Percentiles rank a stretch among this genome's conserved stretches.
Conservation (phyloP, 2,888 invertebrate species). For the Gari tellinella region DNA sequence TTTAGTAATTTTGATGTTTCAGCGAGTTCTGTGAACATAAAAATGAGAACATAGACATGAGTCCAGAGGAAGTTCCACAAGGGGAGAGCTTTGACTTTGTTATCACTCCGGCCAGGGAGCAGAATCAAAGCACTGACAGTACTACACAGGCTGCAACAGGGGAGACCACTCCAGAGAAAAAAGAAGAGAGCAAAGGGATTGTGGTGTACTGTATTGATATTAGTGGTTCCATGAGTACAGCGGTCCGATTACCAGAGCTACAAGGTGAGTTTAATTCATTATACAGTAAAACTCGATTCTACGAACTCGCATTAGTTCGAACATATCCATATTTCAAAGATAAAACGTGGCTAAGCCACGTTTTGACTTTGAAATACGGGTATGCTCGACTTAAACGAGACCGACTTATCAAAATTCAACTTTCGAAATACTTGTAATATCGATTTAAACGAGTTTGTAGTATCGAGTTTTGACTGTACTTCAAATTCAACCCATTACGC, state of each 20-base stretch:
- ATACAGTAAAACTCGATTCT: too few relatives aligned
- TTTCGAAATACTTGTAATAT: too few relatives aligned
- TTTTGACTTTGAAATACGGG: too few relatives aligned
- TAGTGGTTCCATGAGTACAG: constrained; percentile 75
- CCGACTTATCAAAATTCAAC: too few relatives aligned
- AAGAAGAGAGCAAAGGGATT: constrained; percentile 64
- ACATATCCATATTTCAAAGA: too few relatives aligned
- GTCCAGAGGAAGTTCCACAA: constrained; percentile 71
- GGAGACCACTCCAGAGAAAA: constrained; percentile 56
- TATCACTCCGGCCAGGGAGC: constrained; percentile 61
- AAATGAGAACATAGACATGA: constrained; percentile 67
- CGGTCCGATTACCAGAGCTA: constrained; percentile 66
- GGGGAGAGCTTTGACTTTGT: constrained; percentile 74
- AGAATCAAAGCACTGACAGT: constrained; percentile 34
- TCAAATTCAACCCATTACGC: too few relatives aligned
- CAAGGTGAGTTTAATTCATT: constrained; percentile 67
- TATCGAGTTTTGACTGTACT: too few relatives aligned
- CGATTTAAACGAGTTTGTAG: too few relatives aligned
- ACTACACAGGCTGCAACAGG: constrained; percentile 46
- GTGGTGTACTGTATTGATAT: constrained; percentile 80
- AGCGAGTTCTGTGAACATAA: constrained; percentile 61
- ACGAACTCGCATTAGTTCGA: too few relatives aligned
- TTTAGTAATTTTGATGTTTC: too few relatives aligned
- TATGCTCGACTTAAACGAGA: too few relatives aligned
- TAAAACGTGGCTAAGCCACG: too few relatives aligned